Base-by-base conservation (phyloP, 2,797 vertebrate species). In the Cossypha niveicapilla region DNA sequence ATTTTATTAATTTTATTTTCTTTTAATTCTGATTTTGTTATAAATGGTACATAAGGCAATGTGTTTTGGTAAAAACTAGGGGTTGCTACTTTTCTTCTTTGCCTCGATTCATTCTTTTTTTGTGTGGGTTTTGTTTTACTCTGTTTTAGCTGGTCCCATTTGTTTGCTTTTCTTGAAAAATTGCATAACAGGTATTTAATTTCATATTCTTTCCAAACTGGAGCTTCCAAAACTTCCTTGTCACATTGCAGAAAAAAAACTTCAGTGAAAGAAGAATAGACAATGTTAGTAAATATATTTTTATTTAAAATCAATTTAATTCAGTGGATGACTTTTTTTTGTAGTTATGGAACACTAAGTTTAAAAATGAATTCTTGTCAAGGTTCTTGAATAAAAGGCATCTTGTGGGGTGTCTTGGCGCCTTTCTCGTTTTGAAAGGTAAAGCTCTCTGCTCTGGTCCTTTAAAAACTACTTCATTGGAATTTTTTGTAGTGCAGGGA, bases 341-440 rank as follows among this genome's bases (percentile, higher is more conserved):
- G 0, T 47, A 42, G 25, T 90, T 92, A 78, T 5, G 8, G 58
- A 90, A 60, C 1, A 1, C 34, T 53, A 56, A 35, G 12, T 81
- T 86, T 75, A 72, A 83, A 91, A 75, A 56, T 45, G 2, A 72
- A 58, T 79, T 90, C 39, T 68, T 89, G 35, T 91, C 63, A 73
- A 50, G 21, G 10, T 81, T 88, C 44, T 87, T 56, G 34, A 72
- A 75, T 66, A 78, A 85, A 91, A 87, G 7, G 7, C 37, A 39
- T 39, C 37, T 66, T 70, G 44, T 84, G 21, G 10, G 18, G 30
- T 76, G 13, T 73, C 41, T 60, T 86, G 42, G 28, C 0, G 0
- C 34, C 44, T 57, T 88, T 65, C 39, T 15, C 6, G 53, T 76
- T 86, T 35, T 53, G 35, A 68, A 85, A 54, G 24, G 79, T 39